Conservation (phyloP, 1,140 invertebrate species). For the Temnothorax longispinosus region DNA sequence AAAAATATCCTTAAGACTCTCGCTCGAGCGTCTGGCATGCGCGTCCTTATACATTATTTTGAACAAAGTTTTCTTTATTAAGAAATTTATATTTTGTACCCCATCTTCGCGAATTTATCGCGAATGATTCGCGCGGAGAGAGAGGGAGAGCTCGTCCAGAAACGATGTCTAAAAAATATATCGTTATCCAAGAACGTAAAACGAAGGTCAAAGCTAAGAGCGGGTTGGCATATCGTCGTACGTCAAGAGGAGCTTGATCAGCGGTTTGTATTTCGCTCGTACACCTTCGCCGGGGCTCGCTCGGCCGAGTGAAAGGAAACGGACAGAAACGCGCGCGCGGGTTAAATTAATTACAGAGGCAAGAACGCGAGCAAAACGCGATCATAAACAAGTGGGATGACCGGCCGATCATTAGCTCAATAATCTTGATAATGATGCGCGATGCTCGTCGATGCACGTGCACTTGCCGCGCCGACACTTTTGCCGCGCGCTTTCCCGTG, state of each 20-base stretch:
- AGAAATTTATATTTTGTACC: not conserved
- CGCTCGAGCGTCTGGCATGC: not conserved
- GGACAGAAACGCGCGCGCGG: constrained; percentile 69
- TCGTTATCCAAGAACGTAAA: not conserved
- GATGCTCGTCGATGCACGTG: constrained; percentile 68
- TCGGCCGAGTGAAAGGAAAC: constrained; percentile 62
- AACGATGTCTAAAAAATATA: not conserved
- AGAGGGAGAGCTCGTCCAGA: not conserved
- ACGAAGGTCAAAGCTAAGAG: constrained; percentile 59
- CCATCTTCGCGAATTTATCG: not conserved
- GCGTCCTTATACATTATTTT: not conserved
- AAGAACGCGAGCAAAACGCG: constrained; percentile 73
- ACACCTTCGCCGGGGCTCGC: constrained; percentile 16
- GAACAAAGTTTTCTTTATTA: not conserved
- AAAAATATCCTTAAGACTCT: constrained; percentile 66
- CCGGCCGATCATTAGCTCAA: constrained; percentile 78
- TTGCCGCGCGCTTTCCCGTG: constrained; percentile 21
- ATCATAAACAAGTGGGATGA: constrained; percentile 80
- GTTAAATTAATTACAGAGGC: constrained; percentile 81
- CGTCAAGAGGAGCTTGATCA: constrained; percentile 69
- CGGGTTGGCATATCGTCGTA: constrained; percentile 62
- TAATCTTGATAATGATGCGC: constrained; percentile 80
- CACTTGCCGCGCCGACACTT: constrained; percentile 48
- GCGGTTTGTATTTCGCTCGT: constrained; percentile 71
- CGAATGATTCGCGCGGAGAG: not conserved